A percentile compares a stretch with the other conserved stretches of the same genome.
Evolutionary conservation across 2,797 vertebrate genomes (phyloP).

Genomic region (Hippopotamyrus pictus): DNA sequence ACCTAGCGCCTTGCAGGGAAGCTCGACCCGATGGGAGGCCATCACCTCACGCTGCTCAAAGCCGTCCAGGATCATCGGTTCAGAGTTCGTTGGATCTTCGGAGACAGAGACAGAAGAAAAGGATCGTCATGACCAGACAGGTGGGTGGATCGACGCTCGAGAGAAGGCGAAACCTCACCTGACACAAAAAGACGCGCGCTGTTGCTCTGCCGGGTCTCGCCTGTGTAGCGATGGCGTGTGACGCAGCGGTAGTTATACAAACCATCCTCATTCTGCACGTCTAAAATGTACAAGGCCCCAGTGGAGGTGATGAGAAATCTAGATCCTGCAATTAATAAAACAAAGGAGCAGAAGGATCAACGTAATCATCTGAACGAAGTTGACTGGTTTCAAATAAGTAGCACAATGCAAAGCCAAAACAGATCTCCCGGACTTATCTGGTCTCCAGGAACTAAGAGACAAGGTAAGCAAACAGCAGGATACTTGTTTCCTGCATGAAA

Average conservation of each 20-base stretch:
- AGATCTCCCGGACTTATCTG: background rate
- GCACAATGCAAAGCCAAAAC: background rate
- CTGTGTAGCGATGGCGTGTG: constrained; percentile 93
- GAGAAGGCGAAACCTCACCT: constrained; percentile 58
- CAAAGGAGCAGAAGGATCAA: constrained; percentile 21
- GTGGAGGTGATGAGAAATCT: constrained; percentile 98
- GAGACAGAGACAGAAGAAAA: background rate
- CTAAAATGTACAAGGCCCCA: constrained; percentile 99
- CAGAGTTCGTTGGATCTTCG: constrained; percentile 87
- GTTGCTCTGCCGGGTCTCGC: constrained; percentile 96
- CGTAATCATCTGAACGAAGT: background rate
- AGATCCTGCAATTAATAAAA: constrained; percentile 75
- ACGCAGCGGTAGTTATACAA: constrained; percentile 97
- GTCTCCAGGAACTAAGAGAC: background rate
- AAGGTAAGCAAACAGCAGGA: background rate
- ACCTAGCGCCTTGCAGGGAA: constrained; percentile 94
- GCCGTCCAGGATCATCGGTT: constrained; percentile 89
- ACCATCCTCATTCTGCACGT: constrained; percentile 96
- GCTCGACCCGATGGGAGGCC: constrained; percentile 86
- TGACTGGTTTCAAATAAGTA: background rate
- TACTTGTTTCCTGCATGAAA: background rate
- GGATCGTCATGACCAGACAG: background rate
- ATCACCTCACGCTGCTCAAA: constrained; percentile 90
- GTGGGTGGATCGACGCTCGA: no score
- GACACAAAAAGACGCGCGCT: constrained; percentile 94